phyloP scores from a whole-genome alignment of 2,113 vertebrate species.

The Pteropus alecto region DNA sequence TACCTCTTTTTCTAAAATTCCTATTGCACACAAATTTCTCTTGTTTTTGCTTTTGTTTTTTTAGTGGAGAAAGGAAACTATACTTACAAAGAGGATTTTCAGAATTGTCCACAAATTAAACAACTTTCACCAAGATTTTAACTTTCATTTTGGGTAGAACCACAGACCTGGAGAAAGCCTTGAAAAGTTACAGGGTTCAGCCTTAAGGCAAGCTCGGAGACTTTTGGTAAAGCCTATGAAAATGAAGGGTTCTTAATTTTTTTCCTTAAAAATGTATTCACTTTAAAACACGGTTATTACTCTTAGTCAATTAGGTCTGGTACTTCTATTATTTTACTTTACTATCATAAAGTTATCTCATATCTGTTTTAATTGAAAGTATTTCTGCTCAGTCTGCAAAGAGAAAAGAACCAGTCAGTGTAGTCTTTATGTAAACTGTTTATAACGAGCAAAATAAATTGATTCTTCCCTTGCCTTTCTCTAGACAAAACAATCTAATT shows the following conservation, averaged over 20 bases:
- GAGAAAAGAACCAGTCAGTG: not conserved
- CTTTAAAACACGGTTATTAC: not conserved
- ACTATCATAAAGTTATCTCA: not conserved
- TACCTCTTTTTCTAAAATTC: not conserved
- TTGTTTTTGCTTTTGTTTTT: not conserved
- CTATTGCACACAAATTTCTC: not conserved
- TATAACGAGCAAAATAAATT: not conserved
- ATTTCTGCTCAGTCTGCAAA: not conserved
- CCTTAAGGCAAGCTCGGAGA: not conserved
- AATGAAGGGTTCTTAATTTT: not conserved
- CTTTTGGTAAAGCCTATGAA: not conserved
- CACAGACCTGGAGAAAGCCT: not conserved
- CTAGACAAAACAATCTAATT: not conserved
- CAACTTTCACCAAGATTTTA: not conserved
- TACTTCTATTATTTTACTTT: not conserved
- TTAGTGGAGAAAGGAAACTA: not conserved
- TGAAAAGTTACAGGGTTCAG: not conserved
- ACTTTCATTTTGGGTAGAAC: not conserved
- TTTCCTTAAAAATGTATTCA: not conserved
- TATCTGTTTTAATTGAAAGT: not conserved
- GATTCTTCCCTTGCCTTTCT: not conserved
- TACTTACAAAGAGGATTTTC: not conserved
- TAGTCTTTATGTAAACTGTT: not conserved
- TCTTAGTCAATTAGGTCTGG: not conserved
- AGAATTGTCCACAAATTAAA: not conserved